Percentiles rank a stretch among this genome's conserved stretches.
Evolutionary conservation across 2,797 vertebrate species (phyloP).

Genomic region (Microchirus variegatus): DNA sequence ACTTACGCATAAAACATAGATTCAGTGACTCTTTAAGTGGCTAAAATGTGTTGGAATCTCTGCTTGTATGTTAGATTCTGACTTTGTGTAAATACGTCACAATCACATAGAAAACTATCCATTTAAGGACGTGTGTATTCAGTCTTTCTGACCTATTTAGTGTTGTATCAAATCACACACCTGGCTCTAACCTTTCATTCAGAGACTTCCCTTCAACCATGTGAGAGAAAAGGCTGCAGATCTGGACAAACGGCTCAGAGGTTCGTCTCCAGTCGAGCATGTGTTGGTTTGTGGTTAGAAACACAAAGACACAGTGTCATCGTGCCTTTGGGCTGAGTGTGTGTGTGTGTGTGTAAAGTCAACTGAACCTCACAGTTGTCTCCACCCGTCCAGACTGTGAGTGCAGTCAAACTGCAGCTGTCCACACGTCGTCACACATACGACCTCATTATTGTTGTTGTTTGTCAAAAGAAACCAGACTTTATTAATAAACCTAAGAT

Average conservation of each 20-base stretch:
- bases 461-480: not conserved
- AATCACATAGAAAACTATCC: no score
- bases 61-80: no score
- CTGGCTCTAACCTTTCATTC: not conserved
- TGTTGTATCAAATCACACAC: not conserved
- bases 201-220: not conserved
- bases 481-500: slow-evolving; percentile 59
- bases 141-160: slow-evolving; percentile 5
- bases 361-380: slow-evolving; percentile 12
- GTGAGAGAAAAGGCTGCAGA: not conserved
- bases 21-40: no score
- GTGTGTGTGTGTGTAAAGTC: slow-evolving; percentile 57
- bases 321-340: slow-evolving; percentile 45
- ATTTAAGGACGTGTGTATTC: not conserved
- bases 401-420: slow-evolving; percentile 17
- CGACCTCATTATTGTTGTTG: no score
- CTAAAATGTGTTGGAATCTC: no score
- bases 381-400: slow-evolving; percentile 44
- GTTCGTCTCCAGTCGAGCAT: slow-evolving; percentile 14
- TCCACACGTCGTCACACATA: no score
- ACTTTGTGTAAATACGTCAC: no score
- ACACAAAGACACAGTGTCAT: slow-evolving; percentile 41
- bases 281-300: slow-evolving; percentile 26
- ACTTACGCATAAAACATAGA: no score
- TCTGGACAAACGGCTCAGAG: slow-evolving; percentile 1